Conservation (phyloP, 2,797 vertebrate genomes). For the Ptychobarbus kaznakovi region DNA sequence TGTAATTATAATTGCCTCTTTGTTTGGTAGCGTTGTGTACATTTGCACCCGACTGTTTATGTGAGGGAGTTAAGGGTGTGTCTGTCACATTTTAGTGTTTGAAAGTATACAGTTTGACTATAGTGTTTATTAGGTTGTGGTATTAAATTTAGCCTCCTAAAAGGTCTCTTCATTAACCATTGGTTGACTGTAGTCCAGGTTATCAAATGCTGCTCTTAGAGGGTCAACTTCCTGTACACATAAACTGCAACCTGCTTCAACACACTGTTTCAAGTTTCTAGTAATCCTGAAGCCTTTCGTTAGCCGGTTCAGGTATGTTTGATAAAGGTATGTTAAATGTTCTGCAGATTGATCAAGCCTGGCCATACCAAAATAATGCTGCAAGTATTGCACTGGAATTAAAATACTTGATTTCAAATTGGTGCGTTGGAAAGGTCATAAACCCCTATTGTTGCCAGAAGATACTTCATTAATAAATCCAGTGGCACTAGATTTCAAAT, state of each 20-base stretch:
- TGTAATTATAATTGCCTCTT: constrained; percentile 49
- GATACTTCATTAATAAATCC: background rate
- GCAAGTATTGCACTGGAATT: background rate
- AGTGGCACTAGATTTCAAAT: background rate
- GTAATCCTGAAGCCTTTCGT: background rate
- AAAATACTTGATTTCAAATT: background rate
- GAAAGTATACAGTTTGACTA: constrained; percentile 27
- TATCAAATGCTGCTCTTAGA: background rate
- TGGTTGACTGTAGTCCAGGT: constrained; percentile 28
- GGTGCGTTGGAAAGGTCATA: background rate
- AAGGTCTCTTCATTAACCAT: constrained; percentile 25
- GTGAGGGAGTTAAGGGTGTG: constrained; percentile 5
- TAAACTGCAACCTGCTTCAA: background rate
- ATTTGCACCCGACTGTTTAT: constrained; percentile 48
- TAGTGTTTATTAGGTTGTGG: background rate
- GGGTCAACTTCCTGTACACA: background rate
- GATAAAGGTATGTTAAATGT: background rate
- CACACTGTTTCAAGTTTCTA: background rate
- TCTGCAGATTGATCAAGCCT: background rate
- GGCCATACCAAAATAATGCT: background rate
- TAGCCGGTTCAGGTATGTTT: background rate
- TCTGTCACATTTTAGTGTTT: constrained; percentile 45
- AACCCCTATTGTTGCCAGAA: background rate
- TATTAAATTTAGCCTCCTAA: background rate
- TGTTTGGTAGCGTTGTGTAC: constrained; percentile 40